A percentile compares a stretch with the other conserved stretches of the same genome.
These are phyloP conservation scores for Synergus gifuensis DNA, from an alignment of 2,888 invertebrate species.

Conservation along the genomic window DNA sequence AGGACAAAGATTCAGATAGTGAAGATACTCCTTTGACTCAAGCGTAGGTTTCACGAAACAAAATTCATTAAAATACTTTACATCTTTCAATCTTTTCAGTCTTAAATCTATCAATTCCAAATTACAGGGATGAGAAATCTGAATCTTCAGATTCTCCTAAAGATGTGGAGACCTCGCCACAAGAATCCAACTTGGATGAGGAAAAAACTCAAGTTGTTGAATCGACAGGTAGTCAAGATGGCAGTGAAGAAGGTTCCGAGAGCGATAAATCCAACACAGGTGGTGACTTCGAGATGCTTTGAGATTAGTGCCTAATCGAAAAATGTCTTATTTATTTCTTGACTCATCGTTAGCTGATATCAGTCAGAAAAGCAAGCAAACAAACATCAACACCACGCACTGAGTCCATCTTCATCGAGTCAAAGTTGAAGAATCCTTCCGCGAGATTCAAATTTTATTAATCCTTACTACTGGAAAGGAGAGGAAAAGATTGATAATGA, in stretches of 20 bases:
- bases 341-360: not conserved
- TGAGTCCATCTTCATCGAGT: slow-evolving; percentile 20
- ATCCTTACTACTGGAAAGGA: not conserved
- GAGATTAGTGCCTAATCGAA: slow-evolving; percentile 47
- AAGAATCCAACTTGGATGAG: slow-evolving; percentile 58
- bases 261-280: slow-evolving; percentile 91
- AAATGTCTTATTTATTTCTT: slow-evolving; percentile 6
- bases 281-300: slow-evolving; percentile 93
- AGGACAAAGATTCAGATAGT: slow-evolving; percentile 90
- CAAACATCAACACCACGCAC: not conserved
- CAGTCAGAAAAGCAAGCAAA: not conserved
- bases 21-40: slow-evolving; percentile 81
- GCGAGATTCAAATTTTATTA: not conserved
- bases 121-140: slow-evolving; percentile 55
- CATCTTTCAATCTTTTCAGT: not conserved
- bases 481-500: slow-evolving; percentile 5
- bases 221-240: slow-evolving; percentile 68
- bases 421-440: not conserved
- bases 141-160: slow-evolving; percentile 55
- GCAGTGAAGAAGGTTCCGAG: slow-evolving; percentile 81
- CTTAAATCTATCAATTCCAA: slow-evolving; percentile 9
- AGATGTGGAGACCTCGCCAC: slow-evolving; percentile 56
- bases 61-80: slow-evolving; percentile 4
- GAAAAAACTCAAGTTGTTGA: slow-evolving; percentile 57
- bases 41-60: slow-evolving; percentile 38